Evolutionary conservation across 92 coral and sea anemone species (phyloP), one percentile per base, ranked within the genome.

Genomic region (Nematostella vectensis): DNA sequence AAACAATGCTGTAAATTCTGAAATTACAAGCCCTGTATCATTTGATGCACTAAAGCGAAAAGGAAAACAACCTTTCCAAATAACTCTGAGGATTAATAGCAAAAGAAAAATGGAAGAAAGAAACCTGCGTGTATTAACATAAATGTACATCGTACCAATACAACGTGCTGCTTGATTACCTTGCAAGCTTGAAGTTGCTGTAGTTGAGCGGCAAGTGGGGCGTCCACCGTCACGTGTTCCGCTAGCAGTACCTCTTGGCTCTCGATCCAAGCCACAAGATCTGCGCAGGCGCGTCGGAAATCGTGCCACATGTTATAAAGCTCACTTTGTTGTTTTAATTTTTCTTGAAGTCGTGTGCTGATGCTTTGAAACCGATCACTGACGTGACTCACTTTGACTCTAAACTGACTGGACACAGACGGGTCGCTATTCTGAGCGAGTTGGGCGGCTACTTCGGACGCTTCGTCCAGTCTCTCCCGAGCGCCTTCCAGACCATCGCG

Each of bases 281-380:
- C 93, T 1, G 78, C 67, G 45, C 96, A 87, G 48, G 86, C 84
- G 55, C 68, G 69, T 72, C 89, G 82, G 66, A 81, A 91, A 54
- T 74, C 73, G 48, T 86, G 78, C 89, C 98, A 86, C 30, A 42
- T 72, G 25, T 78, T 85, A 3, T 71, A 69, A 27, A 79, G 57
- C 45, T 81, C 80, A 59, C 61, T 81, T 70, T 75, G 85, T 22
- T 57, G 72, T 63, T 50, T 76, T 18, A 50, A 58, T 20, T 55
- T 66, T 29, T 63, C 71, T 23, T 31, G 62, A 25, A 91, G 78
- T 42, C 57, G 71, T n/a, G 68, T 61, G 44, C 80, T 51, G 44
- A 88, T 59, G 16, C 33, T 33, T 16, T 59, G 59, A 58, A 77
- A 86, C 51, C 98, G 70, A 30, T 78, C 82, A 48, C 77, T 58